Conservation (phyloP, 2,797 vertebrate genomes). For the Eulemur mongoz region DNA sequence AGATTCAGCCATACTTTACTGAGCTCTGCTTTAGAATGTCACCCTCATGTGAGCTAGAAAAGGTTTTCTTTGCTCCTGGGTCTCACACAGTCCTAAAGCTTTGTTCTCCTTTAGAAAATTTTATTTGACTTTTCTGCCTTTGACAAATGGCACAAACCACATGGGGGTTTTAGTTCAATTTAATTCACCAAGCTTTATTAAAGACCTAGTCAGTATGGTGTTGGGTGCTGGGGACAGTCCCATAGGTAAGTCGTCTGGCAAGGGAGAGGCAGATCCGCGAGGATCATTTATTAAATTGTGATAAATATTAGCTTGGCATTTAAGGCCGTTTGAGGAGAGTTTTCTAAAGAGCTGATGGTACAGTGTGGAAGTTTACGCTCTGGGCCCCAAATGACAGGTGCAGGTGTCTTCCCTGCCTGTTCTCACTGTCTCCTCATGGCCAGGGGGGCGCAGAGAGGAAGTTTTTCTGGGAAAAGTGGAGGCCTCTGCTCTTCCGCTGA, state of each 20-base stretch:
- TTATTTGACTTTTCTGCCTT: background rate
- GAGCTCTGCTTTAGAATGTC: background rate
- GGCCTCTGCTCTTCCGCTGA: background rate
- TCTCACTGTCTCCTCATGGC: background rate
- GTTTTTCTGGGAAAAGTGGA: background rate
- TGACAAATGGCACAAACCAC: background rate
- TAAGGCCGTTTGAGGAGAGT: background rate
- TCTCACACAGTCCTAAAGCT: background rate
- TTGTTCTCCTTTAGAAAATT: background rate
- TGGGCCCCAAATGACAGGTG: background rate
- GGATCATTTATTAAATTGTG: background rate
- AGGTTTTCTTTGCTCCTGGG: background rate
- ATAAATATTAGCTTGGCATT: background rate
- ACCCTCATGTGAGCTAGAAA: background rate
- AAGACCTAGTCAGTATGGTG: background rate
- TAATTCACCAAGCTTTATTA: too few species aligned
- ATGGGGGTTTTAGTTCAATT: background rate
- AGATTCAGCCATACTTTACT: fast-evolving
- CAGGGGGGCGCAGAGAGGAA: too few species aligned
- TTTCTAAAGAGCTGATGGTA: background rate
- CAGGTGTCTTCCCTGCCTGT: background rate
- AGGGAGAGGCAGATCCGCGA: too few species aligned
- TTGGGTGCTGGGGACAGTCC: background rate
- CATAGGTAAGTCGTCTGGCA: too few species aligned
- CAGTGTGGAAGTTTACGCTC: background rate